phyloP scores from a whole-genome alignment of 2,888 invertebrate species.

The Apocheima hispidaria region DNA sequence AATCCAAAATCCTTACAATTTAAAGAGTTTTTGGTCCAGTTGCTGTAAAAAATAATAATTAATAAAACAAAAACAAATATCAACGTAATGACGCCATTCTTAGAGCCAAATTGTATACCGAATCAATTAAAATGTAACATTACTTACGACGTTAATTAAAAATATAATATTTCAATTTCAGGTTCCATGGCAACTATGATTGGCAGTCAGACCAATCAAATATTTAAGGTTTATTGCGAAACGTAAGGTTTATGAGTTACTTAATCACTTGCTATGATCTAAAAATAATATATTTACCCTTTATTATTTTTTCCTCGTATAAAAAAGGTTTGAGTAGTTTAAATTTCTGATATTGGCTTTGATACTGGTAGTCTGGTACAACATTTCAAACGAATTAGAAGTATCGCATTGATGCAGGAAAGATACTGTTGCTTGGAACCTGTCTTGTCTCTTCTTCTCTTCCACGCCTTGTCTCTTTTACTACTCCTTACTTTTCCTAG shows the following conservation, averaged over 20 bases:
- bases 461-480: not conserved
- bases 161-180: slow-evolving; percentile 34
- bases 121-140: not conserved
- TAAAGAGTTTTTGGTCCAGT: no score
- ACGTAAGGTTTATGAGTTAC: slow-evolving; percentile 53
- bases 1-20: no score
- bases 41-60: no score
- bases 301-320: no score
- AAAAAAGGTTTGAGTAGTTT: no score
- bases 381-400: no score
- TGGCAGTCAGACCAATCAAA: slow-evolving; percentile 67
- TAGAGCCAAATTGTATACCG: not conserved
- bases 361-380: no score
- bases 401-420: no score
- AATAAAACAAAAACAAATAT: no score
- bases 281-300: not conserved
- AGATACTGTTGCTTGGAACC: no score
- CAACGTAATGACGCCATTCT: no score
- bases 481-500: slow-evolving; percentile 15
- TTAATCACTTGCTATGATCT: not conserved
- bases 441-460: not conserved
- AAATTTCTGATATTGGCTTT: no score
- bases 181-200: slow-evolving; percentile 67
- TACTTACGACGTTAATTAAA: not conserved
- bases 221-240: slow-evolving; percentile 67